These are phyloP conservation scores for Centropus bengalensis DNA, from an alignment of 2,113 vertebrate genomes.

Conservation along the genomic window DNA sequence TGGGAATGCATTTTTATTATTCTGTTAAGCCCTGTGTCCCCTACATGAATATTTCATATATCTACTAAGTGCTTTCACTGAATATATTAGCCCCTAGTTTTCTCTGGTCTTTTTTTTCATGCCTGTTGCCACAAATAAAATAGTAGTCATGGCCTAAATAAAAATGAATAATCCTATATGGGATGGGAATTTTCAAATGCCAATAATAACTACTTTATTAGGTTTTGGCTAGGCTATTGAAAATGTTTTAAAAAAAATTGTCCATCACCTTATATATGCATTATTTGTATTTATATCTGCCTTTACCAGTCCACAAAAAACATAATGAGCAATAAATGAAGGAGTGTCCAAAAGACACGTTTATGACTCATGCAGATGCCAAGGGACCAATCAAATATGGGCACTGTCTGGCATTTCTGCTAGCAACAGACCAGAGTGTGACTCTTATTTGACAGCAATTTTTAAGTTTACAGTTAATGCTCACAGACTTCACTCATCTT, in stretches of 20 bases:
- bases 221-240: slow-evolving; percentile 9
- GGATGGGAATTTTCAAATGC: slow-evolving; percentile 26
- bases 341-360: slow-evolving; percentile 61
- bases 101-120: neutral
- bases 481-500: neutral
- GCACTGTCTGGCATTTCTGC: slow-evolving; percentile 37
- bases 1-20: slow-evolving; percentile 63
- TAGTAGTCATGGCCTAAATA: neutral
- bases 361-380: slow-evolving; percentile 56
- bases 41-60: slow-evolving; percentile 70
- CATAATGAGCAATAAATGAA: slow-evolving; percentile 54
- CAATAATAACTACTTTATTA: slow-evolving; percentile 40
- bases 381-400: slow-evolving; percentile 56
- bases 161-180: slow-evolving; percentile 17
- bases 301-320: slow-evolving; percentile 43
- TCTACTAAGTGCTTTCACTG: slow-evolving; percentile 56
- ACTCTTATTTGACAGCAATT: slow-evolving; percentile 4
- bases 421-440: neutral
- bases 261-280: slow-evolving; percentile 27
- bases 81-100: slow-evolving; percentile 46
- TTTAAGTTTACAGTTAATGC: slow-evolving; percentile 8
- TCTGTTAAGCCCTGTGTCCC: slow-evolving; percentile 46
- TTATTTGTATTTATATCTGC: slow-evolving; percentile 65
- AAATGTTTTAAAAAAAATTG: slow-evolving; percentile 52
- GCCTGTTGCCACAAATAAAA: slow-evolving; percentile 36